Percentiles rank a stretch among this genome's conserved stretches.
These are phyloP conservation scores for Astropecten irregularis DNA, from an alignment of 53 echinoderm and acorn worm species.

Conservation along the genomic window DNA sequence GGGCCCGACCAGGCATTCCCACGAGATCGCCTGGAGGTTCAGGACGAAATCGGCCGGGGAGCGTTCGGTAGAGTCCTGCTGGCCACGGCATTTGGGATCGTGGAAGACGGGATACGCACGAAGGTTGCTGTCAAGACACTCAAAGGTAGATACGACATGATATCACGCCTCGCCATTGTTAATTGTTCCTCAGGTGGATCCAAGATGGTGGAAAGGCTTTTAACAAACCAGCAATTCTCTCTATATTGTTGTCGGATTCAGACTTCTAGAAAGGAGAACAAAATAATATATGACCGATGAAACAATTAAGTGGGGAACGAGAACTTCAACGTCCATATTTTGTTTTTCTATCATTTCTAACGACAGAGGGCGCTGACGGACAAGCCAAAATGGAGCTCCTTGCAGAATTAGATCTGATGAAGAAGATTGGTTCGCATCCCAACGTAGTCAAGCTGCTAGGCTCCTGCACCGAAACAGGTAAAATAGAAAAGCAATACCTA, in stretches of 20 bases:
- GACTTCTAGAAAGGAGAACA: too few species aligned
- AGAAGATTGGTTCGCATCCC: slow-evolving; percentile 15
- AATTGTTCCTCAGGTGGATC: too few species aligned
- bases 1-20: slow-evolving; percentile 33
- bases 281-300: too few species aligned
- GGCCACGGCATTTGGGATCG: slow-evolving; percentile 4
- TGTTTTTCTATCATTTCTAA: too few species aligned
- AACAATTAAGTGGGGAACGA: too few species aligned
- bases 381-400: neutral
- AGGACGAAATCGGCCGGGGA: slow-evolving; percentile 34
- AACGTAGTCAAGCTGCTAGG: slow-evolving; percentile 32
- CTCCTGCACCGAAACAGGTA: slow-evolving; percentile 21
- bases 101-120: neutral
- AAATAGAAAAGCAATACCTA: too few species aligned
- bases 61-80: slow-evolving; percentile 34
- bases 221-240: too few species aligned
- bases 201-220: too few species aligned
- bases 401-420: slow-evolving; percentile 8
- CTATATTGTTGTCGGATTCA: too few species aligned
- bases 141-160: slow-evolving; percentile 37
- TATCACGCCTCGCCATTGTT: too few species aligned
- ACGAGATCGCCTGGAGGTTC: slow-evolving; percentile 27
- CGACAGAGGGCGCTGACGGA: slow-evolving; percentile 19
- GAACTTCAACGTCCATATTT: too few species aligned
- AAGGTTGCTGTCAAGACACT: slow-evolving; percentile 47